Conservation (phyloP, 1,140 invertebrate genomes). For the Condylostylus longicornis region DNA sequence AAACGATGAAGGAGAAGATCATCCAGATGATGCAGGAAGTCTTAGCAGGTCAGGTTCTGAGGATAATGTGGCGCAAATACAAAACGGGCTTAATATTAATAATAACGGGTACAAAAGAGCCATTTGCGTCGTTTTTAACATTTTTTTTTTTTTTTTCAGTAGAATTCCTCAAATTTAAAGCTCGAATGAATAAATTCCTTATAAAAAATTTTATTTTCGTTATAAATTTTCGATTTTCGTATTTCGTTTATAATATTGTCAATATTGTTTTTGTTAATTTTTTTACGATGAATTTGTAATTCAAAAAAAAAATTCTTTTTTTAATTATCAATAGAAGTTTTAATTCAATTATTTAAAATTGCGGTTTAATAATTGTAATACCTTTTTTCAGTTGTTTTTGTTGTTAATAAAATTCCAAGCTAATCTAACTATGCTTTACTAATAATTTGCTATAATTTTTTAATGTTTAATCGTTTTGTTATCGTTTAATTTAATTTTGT, state of each 20-base stretch:
- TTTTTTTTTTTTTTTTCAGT: conserved; percentile 1
- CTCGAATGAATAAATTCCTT: no score
- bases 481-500: no score
- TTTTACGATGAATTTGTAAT: background rate
- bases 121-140: conserved; percentile 3
- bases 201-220: background rate
- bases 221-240: background rate
- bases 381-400: no score
- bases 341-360: no score
- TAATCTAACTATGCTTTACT: no score
- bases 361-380: no score
- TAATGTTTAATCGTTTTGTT: no score
- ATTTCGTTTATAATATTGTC: background rate
- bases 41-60: conserved; percentile 35
- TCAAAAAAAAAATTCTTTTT: background rate
- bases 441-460: no score
- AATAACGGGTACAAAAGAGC: conserved; percentile 30
- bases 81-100: conserved; percentile 35
- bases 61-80: conserved; percentile 34
- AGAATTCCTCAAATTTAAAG: no score
- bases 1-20: conserved; percentile 32
- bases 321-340: background rate
- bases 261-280: background rate
- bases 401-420: no score
- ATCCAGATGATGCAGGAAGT: conserved; percentile 38